Conservation (phyloP, 1,140 invertebrate genomes). For the Bombus ignitus region DNA sequence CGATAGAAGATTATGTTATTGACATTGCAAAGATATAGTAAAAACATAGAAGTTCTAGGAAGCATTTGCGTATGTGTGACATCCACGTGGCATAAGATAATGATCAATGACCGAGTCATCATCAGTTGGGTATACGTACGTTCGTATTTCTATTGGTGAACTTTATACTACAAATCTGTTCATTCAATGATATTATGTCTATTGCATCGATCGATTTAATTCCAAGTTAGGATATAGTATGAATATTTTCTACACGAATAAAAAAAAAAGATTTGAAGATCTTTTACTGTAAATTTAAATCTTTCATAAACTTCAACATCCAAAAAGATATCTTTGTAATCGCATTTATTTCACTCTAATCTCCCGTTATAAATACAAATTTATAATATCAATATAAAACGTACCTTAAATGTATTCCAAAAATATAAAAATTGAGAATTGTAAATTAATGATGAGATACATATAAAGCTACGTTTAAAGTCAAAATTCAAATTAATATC, state of each 20-base stretch:
- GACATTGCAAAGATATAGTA: constrained; percentile 11
- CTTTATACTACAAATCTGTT: not conserved
- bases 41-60: constrained; percentile 29
- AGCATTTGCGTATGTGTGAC: constrained; percentile 25
- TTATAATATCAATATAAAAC: no score
- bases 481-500: not conserved
- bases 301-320: not conserved
- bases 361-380: no score
- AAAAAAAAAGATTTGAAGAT: not conserved
- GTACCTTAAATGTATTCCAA: no score
- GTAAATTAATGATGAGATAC: no score
- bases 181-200: not conserved
- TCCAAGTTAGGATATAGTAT: not conserved
- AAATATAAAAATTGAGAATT: no score
- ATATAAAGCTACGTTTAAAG: no score
- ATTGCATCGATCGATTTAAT: not conserved
- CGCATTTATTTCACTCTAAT: no score
- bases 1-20: constrained; percentile 35
- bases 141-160: not conserved
- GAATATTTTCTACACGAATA: not conserved
- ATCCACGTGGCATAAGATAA: constrained; percentile 54
- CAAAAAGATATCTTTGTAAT: not conserved
- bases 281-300: not conserved
- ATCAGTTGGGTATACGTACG: not conserved
- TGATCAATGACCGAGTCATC: constrained; percentile 15